phyloP scores from a whole-genome alignment of 2,888 invertebrate genomes.

The Aporophyla nigra region DNA sequence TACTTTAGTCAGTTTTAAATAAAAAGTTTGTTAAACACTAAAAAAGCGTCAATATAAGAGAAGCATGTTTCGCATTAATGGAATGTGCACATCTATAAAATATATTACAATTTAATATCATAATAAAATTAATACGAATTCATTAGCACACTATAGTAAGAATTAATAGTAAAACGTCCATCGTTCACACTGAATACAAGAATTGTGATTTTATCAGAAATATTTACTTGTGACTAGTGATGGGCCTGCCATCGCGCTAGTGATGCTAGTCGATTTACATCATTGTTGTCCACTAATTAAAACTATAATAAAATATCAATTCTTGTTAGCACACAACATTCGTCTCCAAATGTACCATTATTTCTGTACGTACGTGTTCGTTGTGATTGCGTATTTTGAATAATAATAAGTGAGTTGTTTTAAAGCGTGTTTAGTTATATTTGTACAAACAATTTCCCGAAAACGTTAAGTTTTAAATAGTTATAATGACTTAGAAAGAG shows the following conservation, averaged over 20 bases:
- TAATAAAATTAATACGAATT: conserved; percentile 89
- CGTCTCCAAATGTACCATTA: conserved; percentile 71
- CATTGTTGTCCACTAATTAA: conserved; percentile 38
- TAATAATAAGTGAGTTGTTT: conserved; percentile 17
- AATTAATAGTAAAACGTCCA: conserved; percentile 87
- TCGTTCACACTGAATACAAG: conserved; percentile 78
- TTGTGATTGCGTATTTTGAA: conserved; percentile 69
- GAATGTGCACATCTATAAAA: conserved; percentile 87
- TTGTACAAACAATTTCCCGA: conserved; percentile 14
- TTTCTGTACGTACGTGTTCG: conserved; percentile 56
- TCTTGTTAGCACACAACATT: conserved; percentile 71
- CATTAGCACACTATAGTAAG: conserved; percentile 90
- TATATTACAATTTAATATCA: conserved; percentile 88
- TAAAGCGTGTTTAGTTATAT: conserved; percentile 14
- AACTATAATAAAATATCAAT: conserved; percentile 72
- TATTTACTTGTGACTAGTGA: conserved; percentile 62
- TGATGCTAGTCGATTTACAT: conserved; percentile 59
- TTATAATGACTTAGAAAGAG: conserved; percentile 46
- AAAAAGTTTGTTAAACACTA: conserved; percentile 50
- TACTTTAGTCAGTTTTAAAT: conserved; percentile 51
- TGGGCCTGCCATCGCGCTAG: conserved; percentile 74
- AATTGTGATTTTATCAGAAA: conserved; percentile 79
- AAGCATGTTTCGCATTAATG: conserved; percentile 89
- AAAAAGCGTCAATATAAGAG: conserved; percentile 73
- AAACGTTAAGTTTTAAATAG: conserved; percentile 18